Percentiles rank a stretch among this genome's conserved stretches.
These are phyloP conservation scores for Sternarchorhynchus goeldii DNA, from an alignment of 2,797 vertebrate genomes.

Conservation along the genomic window DNA sequence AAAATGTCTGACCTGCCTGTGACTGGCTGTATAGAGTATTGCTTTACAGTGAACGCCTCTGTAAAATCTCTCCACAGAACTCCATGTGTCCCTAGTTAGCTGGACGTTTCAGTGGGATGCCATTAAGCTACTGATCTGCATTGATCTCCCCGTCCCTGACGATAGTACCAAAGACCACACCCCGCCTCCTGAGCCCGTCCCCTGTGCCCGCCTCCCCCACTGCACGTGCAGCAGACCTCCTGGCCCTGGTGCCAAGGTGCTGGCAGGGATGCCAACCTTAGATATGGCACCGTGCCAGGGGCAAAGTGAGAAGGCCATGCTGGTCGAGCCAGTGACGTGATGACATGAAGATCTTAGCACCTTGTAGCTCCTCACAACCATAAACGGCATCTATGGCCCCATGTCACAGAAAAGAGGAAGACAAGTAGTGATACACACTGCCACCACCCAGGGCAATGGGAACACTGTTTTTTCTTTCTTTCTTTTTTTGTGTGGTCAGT, in stretches of 20 bases:
- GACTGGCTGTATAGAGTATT: not conserved
- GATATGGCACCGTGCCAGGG: not conserved
- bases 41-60: not conserved
- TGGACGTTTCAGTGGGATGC: constrained; percentile 25
- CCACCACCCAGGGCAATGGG: constrained; percentile 45
- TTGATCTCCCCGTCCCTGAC: constrained; percentile 15
- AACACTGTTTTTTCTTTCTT: constrained; percentile 47
- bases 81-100: constrained; percentile 16
- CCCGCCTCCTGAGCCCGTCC: no score
- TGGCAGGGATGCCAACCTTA: not conserved
- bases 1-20: no score
- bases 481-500: constrained; percentile 16
- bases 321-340: constrained; percentile 9
- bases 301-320: constrained; percentile 38
- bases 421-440: constrained; percentile 50
- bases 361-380: constrained; percentile 56
- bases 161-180: not conserved
- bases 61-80: not conserved
- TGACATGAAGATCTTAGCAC: constrained; percentile 41
- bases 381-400: constrained; percentile 65
- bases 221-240: constrained; percentile 1
- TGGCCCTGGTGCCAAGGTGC: constrained; percentile 8
- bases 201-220: not conserved
- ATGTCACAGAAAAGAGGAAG: constrained; percentile 59
- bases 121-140: constrained; percentile 45